A percentile compares a stretch with the other conserved stretches of the same genome.
Conservation (phyloP, 2,888 invertebrate species). For the Drosophila antonietae region DNA sequence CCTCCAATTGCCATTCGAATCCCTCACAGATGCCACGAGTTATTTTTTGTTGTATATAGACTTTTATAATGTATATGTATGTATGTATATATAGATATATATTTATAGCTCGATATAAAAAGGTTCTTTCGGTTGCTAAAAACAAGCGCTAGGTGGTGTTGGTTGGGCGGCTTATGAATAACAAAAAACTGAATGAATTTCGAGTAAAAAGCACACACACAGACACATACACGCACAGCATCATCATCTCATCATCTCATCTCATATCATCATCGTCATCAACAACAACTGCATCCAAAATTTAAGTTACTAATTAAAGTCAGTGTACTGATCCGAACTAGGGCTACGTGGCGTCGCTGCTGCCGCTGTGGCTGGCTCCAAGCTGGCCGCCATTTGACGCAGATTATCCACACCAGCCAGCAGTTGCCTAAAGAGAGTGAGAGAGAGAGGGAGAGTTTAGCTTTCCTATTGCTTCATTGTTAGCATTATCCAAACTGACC, state of each 20-base stretch:
- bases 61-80: slow-evolving; percentile 22
- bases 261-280: neutral
- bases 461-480: neutral
- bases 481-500: slow-evolving; percentile 82
- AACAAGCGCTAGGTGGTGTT: slow-evolving; percentile 62
- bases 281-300: slow-evolving; percentile 18
- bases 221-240: slow-evolving; percentile 1
- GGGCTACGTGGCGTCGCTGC: slow-evolving; percentile 66
- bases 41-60: slow-evolving; percentile 23
- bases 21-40: slow-evolving; percentile 32
- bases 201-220: slow-evolving; percentile 40
- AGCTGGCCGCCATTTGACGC: slow-evolving; percentile 87
- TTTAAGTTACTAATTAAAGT: slow-evolving; percentile 59
- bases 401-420: slow-evolving; percentile 89
- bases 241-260: neutral
- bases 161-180: slow-evolving; percentile 47
- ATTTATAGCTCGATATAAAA: slow-evolving; percentile 31
- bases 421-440: slow-evolving; percentile 86
- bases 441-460: neutral
- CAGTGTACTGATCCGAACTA: slow-evolving; percentile 71
- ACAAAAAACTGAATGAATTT: slow-evolving; percentile 41
- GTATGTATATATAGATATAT: slow-evolving; percentile 10
- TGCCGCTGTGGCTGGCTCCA: slow-evolving; percentile 85
- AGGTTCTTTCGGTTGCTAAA: slow-evolving; percentile 40
- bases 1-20: slow-evolving; percentile 18